Evolutionary conservation across 2,797 vertebrate species (phyloP), one percentile per base, ranked within the genome.

Genomic region (Mormyrops attenuatus): DNA sequence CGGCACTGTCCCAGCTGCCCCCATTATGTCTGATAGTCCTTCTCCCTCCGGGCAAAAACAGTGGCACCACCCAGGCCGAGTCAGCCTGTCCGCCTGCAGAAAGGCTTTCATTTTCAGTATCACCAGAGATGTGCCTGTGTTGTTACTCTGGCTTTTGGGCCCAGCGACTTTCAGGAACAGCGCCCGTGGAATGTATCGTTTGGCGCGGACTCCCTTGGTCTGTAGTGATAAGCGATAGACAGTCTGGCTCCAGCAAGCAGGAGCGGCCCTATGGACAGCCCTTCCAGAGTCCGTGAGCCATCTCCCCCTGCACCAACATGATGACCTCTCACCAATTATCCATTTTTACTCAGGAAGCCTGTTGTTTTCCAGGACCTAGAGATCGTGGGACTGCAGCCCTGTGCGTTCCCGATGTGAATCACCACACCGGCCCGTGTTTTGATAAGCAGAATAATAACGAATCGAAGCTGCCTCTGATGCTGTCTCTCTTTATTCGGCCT

Each of bases 221-320:
- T 93, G 94, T 93, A 90, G 94, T 90, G 96, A 97, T 97, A 96
- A 97, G 95, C 95, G 88, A 94, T 93, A 98, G 97, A 97, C 97
- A 96, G 95, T 92, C 95, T 97, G 97, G 95, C 97, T 98, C 97
- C 97, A 96, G 93, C 90, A 94, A 95, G 94, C 95, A 95, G 47
- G 93, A 94, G 94, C 93, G 93, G 91, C 93, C 94, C 92, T 88
- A 88, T 93, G 91, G 94, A 93, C 92, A 93, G 92, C 93, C 63
- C 94, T 95, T 92, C 49, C 86, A 93, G 91, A 92, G 93, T 94
- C 94, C 63, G 90, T 17, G 47, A 26, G 88, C 53, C 55, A 49
- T 63, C 88, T 11, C 69, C 55, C 26, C 87, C n/a, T 47, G 26
- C 66, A 52, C 22, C 49, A 4, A 49, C 53, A 22, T 17, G 34